Conservation (phyloP, 2,797 vertebrate genomes). For the Odontamblyopus lacepedii region DNA sequence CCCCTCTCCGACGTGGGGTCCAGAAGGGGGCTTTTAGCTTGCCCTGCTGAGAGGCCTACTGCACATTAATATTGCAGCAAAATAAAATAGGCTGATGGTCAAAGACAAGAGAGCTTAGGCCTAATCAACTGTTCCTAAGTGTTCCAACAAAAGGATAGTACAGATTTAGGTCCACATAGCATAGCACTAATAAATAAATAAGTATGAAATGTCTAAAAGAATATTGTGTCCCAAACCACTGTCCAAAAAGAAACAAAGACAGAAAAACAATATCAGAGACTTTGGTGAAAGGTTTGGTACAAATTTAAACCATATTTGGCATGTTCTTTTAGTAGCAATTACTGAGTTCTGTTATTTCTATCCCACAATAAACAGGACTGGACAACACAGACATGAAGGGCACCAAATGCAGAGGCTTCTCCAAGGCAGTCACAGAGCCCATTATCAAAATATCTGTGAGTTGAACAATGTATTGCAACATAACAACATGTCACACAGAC, state of each 20-base stretch:
- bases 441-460: neutral
- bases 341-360: neutral
- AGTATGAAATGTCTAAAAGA: constrained; percentile 34
- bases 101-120: constrained; percentile 41
- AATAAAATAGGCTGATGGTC: constrained; percentile 51
- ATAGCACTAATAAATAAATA: constrained; percentile 63
- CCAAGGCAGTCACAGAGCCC: no score
- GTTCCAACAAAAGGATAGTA: constrained; percentile 25
- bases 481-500: no score
- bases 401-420: no score
- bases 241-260: neutral
- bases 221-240: neutral
- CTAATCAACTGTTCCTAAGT: constrained; percentile 61
- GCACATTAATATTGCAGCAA: constrained; percentile 76
- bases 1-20: constrained; percentile 40
- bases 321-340: neutral
- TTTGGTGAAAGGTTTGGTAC: no score
- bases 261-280: neutral
- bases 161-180: constrained; percentile 47
- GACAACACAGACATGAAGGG: no score
- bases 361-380: neutral
- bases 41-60: constrained; percentile 37
- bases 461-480: neutral
- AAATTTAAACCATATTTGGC: neutral
- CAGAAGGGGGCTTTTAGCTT: constrained; percentile 69